Percentiles rank a stretch among this genome's conserved stretches.
Evolutionary conservation across 2,888 invertebrate species (phyloP).

Genomic region (Yponomeuta malinellus): DNA sequence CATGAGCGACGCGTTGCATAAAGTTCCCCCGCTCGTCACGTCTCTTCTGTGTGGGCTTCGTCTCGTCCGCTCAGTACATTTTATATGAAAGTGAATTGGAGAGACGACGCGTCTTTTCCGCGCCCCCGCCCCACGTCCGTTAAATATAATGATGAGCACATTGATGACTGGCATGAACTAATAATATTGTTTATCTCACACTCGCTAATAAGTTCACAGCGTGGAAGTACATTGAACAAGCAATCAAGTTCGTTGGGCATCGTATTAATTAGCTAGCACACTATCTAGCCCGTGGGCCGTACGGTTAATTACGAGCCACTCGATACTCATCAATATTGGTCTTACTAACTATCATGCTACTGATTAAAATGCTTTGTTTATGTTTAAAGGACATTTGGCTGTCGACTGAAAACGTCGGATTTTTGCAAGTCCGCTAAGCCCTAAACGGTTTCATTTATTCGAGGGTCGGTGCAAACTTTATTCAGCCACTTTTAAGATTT

Average conservation of each 20-base stretch:
- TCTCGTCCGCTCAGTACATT: no score
- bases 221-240: not conserved
- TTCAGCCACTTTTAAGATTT: no score
- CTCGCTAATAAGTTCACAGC: not conserved
- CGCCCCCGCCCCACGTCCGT: no score
- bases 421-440: not conserved
- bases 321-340: conserved; percentile 4
- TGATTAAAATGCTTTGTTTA: no score
- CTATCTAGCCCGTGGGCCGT: conserved; percentile 5
- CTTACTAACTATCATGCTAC: not conserved
- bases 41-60: no score
- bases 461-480: no score
- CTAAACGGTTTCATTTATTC: no score
- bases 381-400: not conserved
- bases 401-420: not conserved
- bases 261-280: not conserved
- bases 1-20: no score
- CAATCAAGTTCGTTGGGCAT: not conserved
- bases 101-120: no score
- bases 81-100: no score
- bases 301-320: conserved; percentile 9
- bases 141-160: no score
- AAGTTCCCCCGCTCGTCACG: no score
- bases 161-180: not conserved
- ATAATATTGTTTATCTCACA: not conserved